Evolutionary conservation across 1,140 invertebrate species (phyloP), one percentile per base, ranked within the genome.

Genomic region (Neodiprion pinetum): DNA sequence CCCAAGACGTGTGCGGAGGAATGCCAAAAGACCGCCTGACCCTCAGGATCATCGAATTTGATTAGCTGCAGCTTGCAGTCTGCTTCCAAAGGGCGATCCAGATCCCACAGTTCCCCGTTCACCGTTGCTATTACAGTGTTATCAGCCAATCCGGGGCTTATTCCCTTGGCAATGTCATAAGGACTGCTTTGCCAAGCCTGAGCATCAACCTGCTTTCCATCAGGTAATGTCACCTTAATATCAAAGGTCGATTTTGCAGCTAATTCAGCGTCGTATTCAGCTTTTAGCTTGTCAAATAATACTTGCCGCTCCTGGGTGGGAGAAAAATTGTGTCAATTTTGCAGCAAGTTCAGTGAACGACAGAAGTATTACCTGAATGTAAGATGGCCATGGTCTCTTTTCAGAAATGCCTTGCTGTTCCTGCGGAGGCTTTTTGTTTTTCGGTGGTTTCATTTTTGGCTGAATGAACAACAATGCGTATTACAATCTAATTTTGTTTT

Each of bases 21-120:
- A 88, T 99, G 98, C 98, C 99, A 99, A 87, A 99, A 99, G 0
- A 99, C 98, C 81, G 96, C 93, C 84, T 97, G 94, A 48, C 95
- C 97, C 84, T 99, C 98, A 48, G 96, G 93, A 88, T 99, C 93
- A 82, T 99, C 96, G 90, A 99, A 99, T 81, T 98, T 98, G 0
- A 99, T 87, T 0, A 99, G 87, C 79, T 98, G 92, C 47, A 99
- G 85, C 71, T 90, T 93, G 82, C 95, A 96, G 86, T 95, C 93
- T 9, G 80, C 86, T 89, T 99, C 98, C 21, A 99, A 89, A 8
- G 98, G 98, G 79, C 99, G 90, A 84, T 99, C 98, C 50, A 99
- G 89, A 88, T 99, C 99, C 99, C 98, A 99, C 0, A 99, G 86
- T 75, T 92, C 94, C 49, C 93, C 94, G 89, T 99, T 97, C 0